Evolutionary conservation across 2,888 invertebrate species (phyloP), one percentile per base, ranked within the genome.

Genomic region (Elysia crispata): DNA sequence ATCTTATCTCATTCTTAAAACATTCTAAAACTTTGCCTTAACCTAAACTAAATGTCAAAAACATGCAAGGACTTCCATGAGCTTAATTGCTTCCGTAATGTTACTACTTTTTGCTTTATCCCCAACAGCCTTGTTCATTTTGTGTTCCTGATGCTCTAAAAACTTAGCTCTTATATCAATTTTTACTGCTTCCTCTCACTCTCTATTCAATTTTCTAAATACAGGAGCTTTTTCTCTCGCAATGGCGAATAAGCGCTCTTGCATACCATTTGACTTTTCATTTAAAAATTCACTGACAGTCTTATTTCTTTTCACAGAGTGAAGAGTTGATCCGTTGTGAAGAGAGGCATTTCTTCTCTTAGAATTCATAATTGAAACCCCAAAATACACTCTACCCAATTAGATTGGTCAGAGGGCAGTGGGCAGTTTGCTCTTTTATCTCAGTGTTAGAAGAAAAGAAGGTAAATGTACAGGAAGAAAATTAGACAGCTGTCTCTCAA

Each of bases 311-410:
- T 70, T 70, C 15, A 70, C 70, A 70, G 31, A 30, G 54, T 49
- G 33, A 25, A 31, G 1, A 33, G 50, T 54, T 1, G 73, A 50
- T 8, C 73, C 6, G 8, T 54, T 54, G 11, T 73, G 54, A 13
- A 73, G 41, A 54, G 66, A 76, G 41, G 57, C 54, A 28, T 76
- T 76, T 64, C 31, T 30, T 41, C 66, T 20, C 33, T 66, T 76
- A 28, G 15, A 76, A 5, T 20, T 76, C 76, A 66, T 66, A 76
- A 28, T 76, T 66, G 3, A 64, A 76, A 64, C 64, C 76, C 23
- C 76, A 41, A 66, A 76, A 76, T 11, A 66, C 76, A 60, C 76
- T 76, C 41, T 76, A 64, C 3, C 76, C 76, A 64, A 76, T 66
- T 23, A 76, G 76, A 15, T 76, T 76, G 18, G 76, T 76, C 18